Evolutionary conservation across 2,888 invertebrate species (phyloP).

Genomic region (Lordiphosa fenestrarum): DNA sequence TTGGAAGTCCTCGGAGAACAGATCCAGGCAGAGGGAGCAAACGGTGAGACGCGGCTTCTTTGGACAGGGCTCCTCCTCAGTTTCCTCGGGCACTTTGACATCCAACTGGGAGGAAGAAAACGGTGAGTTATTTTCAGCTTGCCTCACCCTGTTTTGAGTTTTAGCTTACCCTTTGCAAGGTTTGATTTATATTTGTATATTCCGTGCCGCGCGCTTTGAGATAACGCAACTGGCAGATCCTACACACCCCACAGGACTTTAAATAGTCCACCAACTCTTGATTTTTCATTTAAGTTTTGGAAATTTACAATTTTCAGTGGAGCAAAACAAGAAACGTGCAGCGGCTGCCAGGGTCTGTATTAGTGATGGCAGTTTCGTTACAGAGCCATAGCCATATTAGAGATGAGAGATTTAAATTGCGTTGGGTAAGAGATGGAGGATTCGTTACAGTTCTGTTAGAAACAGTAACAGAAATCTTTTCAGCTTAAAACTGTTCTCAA

Average conservation of each 20-base stretch:
- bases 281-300: slow-evolving; percentile 79
- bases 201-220: slow-evolving; percentile 83
- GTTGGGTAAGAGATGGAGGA: too few species aligned
- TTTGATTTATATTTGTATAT: slow-evolving; percentile 82
- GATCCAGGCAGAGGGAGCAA: slow-evolving; percentile 87
- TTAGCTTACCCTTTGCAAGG: slow-evolving; percentile 81
- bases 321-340: slow-evolving; percentile 13
- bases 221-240: slow-evolving; percentile 86
- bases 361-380: too few species aligned
- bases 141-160: background rate
- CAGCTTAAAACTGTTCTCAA: too few species aligned
- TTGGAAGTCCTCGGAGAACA: slow-evolving; percentile 84
- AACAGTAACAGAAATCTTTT: too few species aligned
- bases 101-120: slow-evolving; percentile 40
- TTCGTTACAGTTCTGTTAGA: too few species aligned
- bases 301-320: slow-evolving; percentile 9
- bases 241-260: slow-evolving; percentile 84
- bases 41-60: slow-evolving; percentile 82
- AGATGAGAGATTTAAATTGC: too few species aligned
- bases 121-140: too few species aligned
- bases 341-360: slow-evolving; percentile 10
- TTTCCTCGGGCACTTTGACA: slow-evolving; percentile 38
- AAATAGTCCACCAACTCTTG: slow-evolving; percentile 81
- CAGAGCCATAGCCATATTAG: too few species aligned
- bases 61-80: slow-evolving; percentile 26